Conservation (phyloP, 1,140 invertebrate genomes). For the Zaprionus ornatus region DNA sequence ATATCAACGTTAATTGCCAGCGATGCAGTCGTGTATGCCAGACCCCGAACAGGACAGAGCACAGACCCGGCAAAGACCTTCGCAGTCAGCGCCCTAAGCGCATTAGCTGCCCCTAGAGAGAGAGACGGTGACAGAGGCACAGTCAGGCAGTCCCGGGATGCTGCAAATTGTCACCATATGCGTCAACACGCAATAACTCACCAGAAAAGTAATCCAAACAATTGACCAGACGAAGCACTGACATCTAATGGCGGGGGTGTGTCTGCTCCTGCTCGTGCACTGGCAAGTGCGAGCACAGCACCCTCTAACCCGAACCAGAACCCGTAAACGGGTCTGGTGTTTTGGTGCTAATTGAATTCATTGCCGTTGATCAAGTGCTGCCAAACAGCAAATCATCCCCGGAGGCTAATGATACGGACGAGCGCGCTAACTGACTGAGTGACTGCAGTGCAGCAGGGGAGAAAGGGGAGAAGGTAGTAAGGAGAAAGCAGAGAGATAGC, state of each 20-base stretch:
- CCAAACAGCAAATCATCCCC: constrained; percentile 82
- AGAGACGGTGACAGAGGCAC: neutral
- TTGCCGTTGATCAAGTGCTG: constrained; percentile 83
- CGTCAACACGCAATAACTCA: constrained; percentile 84
- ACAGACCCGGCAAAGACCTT: neutral
- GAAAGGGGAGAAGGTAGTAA: neutral
- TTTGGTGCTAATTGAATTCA: constrained; percentile 83
- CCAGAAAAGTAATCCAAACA: constrained; percentile 84
- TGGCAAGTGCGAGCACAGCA: constrained; percentile 62
- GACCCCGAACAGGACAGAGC: neutral
- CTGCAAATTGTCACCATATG: constrained; percentile 84
- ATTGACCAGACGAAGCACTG: constrained; percentile 76
- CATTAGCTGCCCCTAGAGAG: constrained; percentile 40
- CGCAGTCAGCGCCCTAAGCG: constrained; percentile 30
- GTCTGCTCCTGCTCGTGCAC: constrained; percentile 34
- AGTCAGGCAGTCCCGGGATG: constrained; percentile 32
- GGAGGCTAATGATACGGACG: constrained; percentile 80
- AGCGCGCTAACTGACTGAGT: constrained; percentile 58
- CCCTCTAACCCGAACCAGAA: constrained; percentile 10
- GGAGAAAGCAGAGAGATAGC: constrained; percentile 13
- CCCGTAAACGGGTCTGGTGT: constrained; percentile 61
- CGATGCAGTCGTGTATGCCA: neutral
- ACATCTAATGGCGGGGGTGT: constrained; percentile 74
- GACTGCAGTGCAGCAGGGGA: constrained; percentile 13
- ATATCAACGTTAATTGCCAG: constrained; percentile 76